These are phyloP conservation scores for Glaucomys volans DNA, from an alignment of 2,113 vertebrate species.

Conservation along the genomic window DNA sequence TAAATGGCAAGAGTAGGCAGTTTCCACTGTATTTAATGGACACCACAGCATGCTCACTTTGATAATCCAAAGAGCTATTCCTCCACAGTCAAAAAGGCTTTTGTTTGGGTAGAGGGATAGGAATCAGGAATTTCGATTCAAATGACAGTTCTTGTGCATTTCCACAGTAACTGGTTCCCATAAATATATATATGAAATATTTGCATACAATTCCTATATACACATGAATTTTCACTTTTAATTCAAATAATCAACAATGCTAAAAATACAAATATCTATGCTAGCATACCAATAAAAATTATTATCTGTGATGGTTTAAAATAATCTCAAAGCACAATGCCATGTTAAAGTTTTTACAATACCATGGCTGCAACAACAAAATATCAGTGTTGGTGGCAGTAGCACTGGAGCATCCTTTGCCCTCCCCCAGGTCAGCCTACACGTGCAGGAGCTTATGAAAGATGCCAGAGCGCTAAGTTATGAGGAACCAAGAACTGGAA, in stretches of 20 bases:
- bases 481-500: not conserved
- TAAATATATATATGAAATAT: too few species aligned
- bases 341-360: not conserved
- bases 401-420: not conserved
- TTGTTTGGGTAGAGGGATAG: not conserved
- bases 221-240: not conserved
- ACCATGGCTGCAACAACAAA: not conserved
- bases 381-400: not conserved
- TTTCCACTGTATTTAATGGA: not conserved
- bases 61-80: not conserved
- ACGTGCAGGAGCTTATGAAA: not conserved
- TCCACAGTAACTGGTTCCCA: not conserved
- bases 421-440: not conserved
- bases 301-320: not conserved
- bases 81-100: not conserved
- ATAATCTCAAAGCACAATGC: not conserved
- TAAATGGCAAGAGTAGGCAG: not conserved
- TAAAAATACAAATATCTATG: slow-evolving; percentile 5
- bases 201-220: too few species aligned
- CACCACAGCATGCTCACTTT: not conserved
- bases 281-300: not conserved
- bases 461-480: not conserved
- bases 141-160: not conserved
- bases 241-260: not conserved
- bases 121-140: not conserved